Evolutionary conservation across 2,797 vertebrate species (phyloP), one percentile per base, ranked within the genome.

Genomic region (Pantherophis alleghaniensis): DNA sequence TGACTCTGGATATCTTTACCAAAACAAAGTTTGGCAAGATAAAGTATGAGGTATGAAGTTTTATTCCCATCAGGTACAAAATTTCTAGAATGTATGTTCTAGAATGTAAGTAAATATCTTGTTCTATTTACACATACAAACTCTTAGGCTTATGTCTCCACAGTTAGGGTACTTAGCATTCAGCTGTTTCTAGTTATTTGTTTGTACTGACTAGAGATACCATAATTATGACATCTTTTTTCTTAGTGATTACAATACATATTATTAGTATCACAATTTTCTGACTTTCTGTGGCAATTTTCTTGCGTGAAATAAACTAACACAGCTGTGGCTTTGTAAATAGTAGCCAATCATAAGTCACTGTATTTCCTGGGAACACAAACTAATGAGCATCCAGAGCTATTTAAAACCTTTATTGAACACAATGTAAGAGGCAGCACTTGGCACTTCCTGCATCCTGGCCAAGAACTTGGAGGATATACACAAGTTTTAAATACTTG

Each of bases 291-390:
- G 28, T 61, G 28, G 22, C 53, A 90, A 83, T 92, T 92, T 86
- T 92, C 74, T 63, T 66, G 92, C 55, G 16, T 32, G 88, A 92
- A 86, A 83, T 92, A 92, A 92, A 92, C 59, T 55, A 86, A 63
- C 88, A 56, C 88, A 92, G 92, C 92, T 92, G 88, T 66, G 47
- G 51, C 92, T 92, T 86, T 87, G 51, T 86, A 90, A 90, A 86
- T 59, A 92, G 59, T 63, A 90, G 79, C 74, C 92, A 92, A 90
- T 90, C 88, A 66, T 90, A 86, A 92, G 24, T 53, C 88, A 86
- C 88, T 86, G 59, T 90, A 92, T 92, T 92, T 92, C 92, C 88
- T 90, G 74, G 92, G 59, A 90, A 92, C 74, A 90, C 59, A 90
- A 86, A 86, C n/a, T 90, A 86, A 87, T 86, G n/a, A 90, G 74